These are phyloP conservation scores for Crepidodera aurea DNA, from an alignment of 2,888 invertebrate species.

Conservation along the genomic window DNA sequence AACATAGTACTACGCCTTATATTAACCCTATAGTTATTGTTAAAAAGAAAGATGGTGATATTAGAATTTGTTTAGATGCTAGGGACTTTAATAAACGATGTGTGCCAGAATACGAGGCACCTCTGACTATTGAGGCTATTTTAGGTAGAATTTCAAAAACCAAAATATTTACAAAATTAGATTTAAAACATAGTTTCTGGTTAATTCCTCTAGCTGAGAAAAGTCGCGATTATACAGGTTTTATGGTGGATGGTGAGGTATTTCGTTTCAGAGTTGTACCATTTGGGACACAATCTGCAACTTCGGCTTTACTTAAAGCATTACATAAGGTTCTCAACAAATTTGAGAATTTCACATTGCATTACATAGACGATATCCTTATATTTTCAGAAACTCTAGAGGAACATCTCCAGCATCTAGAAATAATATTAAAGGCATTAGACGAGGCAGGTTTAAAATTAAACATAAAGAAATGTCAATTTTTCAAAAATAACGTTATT, in stretches of 20 bases:
- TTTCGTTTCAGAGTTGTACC: constrained; percentile 46
- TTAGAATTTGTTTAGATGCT: too few relatives aligned
- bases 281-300: constrained; percentile 48
- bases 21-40: too few relatives aligned
- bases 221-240: constrained; percentile 47
- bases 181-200: constrained; percentile 31
- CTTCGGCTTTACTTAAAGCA: constrained; percentile 31
- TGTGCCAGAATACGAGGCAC: too few relatives aligned
- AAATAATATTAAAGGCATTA: constrained; percentile 39
- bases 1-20: too few relatives aligned
- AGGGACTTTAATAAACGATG: too few relatives aligned
- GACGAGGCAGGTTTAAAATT: constrained; percentile 47
- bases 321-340: constrained; percentile 26
- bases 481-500: constrained; percentile 43
- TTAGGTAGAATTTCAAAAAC: too few relatives aligned
- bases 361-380: constrained; percentile 36
- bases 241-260: constrained; percentile 30
- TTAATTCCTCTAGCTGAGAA: constrained; percentile 29
- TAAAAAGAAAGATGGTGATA: too few relatives aligned
- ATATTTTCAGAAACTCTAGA: constrained; percentile 22
- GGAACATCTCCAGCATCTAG: constrained; percentile 16
- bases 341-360: constrained; percentile 18
- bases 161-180: constrained; percentile 27
- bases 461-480: constrained; percentile 49
- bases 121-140: too few relatives aligned